phyloP scores from a whole-genome alignment of 2,113 vertebrate species.

The Eublepharis macularius region DNA sequence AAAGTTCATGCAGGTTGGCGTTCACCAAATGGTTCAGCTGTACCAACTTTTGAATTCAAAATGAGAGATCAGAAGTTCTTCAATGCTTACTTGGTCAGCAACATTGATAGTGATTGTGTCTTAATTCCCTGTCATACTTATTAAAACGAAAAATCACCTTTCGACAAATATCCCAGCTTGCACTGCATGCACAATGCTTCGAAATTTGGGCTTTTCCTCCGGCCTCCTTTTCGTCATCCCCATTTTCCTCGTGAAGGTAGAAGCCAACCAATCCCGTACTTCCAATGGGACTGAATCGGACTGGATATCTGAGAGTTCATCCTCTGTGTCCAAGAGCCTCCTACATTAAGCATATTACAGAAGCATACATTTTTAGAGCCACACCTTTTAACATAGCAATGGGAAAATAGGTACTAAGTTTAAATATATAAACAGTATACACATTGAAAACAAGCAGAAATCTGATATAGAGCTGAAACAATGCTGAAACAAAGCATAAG shows the following conservation, averaged over 20 bases:
- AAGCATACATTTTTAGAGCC: not conserved
- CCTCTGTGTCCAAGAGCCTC: slow-evolving; percentile 91
- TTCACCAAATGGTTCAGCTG: slow-evolving; percentile 3
- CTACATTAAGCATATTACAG: slow-evolving; percentile 66
- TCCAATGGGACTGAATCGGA: slow-evolving; percentile 91
- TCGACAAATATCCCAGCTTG: slow-evolving; percentile 98
- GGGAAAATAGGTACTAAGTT: not conserved
- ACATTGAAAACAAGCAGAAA: too few relatives aligned
- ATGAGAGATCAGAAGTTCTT: not conserved
- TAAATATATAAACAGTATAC: too few relatives aligned
- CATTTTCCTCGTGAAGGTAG: slow-evolving; percentile 97
- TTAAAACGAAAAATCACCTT: slow-evolving; percentile 70
- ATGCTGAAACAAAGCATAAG: too few relatives aligned
- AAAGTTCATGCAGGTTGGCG: not conserved
- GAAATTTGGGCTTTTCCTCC: slow-evolving; percentile 95
- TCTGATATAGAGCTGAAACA: too few relatives aligned
- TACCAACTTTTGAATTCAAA: not conserved
- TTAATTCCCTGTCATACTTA: not conserved
- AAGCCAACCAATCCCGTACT: slow-evolving; percentile 97
- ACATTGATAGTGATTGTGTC: not conserved
- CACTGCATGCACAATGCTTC: slow-evolving; percentile 96
- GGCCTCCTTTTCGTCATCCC: slow-evolving; percentile 89
- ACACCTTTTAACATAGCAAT: not conserved
- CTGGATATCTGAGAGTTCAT: slow-evolving; percentile 94
- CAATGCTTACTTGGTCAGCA: not conserved